A percentile compares a stretch with the other conserved stretches of the same genome.
Conservation (phyloP, 1,140 invertebrate genomes). For the Caligus rogercresseyi region DNA sequence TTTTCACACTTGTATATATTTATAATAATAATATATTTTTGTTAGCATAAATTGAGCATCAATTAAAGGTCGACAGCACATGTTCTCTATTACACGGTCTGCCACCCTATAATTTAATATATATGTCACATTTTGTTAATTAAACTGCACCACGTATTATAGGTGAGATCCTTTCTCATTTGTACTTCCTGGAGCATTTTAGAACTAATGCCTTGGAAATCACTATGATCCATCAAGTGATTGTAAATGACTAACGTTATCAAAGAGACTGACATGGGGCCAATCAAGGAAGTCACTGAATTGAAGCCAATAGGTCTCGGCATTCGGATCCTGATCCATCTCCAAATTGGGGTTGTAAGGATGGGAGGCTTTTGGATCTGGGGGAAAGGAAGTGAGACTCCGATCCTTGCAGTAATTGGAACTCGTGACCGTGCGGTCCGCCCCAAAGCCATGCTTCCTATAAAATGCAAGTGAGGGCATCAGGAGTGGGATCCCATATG, state of each 20-base stretch:
- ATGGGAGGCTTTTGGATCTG: not conserved
- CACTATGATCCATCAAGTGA: not conserved
- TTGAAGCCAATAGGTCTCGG: constrained; percentile 7
- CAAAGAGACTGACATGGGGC: not conserved
- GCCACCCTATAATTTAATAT: too few relatives aligned
- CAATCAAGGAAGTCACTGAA: constrained; percentile 3
- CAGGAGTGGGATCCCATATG: not conserved
- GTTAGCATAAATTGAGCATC: too few relatives aligned
- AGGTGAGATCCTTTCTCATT: not conserved
- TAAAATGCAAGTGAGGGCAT: constrained; percentile 1
- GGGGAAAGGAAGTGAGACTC: not conserved
- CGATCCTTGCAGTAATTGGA: not conserved
- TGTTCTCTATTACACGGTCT: too few relatives aligned
- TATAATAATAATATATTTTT: too few relatives aligned
- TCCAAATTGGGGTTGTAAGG: not conserved
- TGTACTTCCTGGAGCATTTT: not conserved
- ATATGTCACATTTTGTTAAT: not conserved
- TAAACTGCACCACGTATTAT: not conserved
- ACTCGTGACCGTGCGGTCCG: not conserved
- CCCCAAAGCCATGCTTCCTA: not conserved
- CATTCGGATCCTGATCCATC: not conserved
- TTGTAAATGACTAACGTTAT: constrained; percentile 1
- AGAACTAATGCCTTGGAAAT: not conserved
- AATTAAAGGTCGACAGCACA: too few relatives aligned
- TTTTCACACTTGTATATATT: too few relatives aligned